Base-by-base conservation (phyloP, 2,888 invertebrate species). In the Eristalis tenax region DNA sequence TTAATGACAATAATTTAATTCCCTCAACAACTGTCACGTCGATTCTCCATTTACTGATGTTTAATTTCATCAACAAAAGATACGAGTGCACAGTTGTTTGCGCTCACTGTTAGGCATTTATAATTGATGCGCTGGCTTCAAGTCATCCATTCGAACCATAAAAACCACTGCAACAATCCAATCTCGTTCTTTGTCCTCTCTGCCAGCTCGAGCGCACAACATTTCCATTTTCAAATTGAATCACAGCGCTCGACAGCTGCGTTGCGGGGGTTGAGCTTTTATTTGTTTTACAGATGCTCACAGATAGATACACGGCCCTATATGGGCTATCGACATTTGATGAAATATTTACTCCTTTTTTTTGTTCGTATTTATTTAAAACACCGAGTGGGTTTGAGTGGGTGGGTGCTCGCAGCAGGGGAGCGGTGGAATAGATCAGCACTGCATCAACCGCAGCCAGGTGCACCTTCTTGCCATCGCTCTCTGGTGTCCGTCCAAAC, bases 181-280 rank as follows among this genome's bases (percentile, higher is more conserved):
- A 78, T 69, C 26, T 35, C n/a, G 4, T 43, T n/a, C 43, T 18
- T 43, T 43, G 43, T 43, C 50, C 18, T 18, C 50, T 13, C 13
- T 22, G 43, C 66, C 66, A 11, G 10, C 56, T 28, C 15, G 18
- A 10, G 5, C 18, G 50, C 50, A 18, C 50, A 5, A 6, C 8
- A 26, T 73, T 69, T 57, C 35, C 32, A 50, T 83, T 83, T 83
- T 69, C 23, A 63, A 61, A 64, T 79, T 50, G 32, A 84, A 80
- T 74, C 80, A 50, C 80, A 40, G 11, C 75, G 79, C 57, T 26
- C 69, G 26, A 75, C 79, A 79, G 75, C 75, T 80, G 65, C 57
- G 40, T 5, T 59, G 50, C 18, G 50, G 18, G 50, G 18, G 13
- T 8, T 32, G 43, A 5, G 8, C 4, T 32, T 6, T 68, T 18